Conservation (phyloP, 2,113 vertebrate genomes). For the Nesogale talazaci region DNA sequence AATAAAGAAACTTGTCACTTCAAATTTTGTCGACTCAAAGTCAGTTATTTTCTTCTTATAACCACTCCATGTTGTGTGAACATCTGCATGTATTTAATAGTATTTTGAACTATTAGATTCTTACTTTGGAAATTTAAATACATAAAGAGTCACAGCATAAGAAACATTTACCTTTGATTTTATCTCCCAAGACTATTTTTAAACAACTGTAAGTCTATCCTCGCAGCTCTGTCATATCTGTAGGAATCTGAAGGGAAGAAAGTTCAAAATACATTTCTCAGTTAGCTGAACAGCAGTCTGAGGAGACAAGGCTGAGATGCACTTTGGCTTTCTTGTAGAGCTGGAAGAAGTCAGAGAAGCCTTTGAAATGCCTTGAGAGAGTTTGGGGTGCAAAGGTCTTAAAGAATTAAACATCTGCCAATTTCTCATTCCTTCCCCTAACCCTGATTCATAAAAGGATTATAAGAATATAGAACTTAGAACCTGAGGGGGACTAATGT, state of each 20-base stretch:
- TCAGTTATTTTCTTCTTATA: background rate
- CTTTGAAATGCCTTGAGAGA: slow-evolving; percentile 64
- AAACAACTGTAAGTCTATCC: background rate
- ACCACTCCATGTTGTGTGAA: background rate
- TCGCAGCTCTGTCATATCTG: slow-evolving; percentile 59
- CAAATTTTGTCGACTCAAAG: background rate
- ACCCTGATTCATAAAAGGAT: slow-evolving; percentile 42
- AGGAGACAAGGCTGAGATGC: slow-evolving; percentile 70
- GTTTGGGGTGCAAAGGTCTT: slow-evolving; percentile 59
- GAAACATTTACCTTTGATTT: background rate
- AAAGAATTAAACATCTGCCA: slow-evolving; percentile 75
- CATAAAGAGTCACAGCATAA: no score
- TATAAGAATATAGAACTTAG: background rate
- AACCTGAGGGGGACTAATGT: background rate
- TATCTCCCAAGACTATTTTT: background rate
- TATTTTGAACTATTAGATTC: background rate
- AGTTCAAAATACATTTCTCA: slow-evolving; percentile 72
- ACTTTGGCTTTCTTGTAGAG: slow-evolving; percentile 58
- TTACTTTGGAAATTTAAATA: background rate
- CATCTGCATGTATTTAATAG: background rate
- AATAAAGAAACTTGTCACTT: background rate
- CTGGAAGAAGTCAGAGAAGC: slow-evolving; percentile 60
- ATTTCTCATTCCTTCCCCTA: slow-evolving; percentile 36
- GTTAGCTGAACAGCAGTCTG: slow-evolving; percentile 74
- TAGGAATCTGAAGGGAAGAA: slow-evolving; percentile 21